Evolutionary conservation across 2,113 vertebrate genomes (phyloP).

Genomic region (Osmerus mordax): DNA sequence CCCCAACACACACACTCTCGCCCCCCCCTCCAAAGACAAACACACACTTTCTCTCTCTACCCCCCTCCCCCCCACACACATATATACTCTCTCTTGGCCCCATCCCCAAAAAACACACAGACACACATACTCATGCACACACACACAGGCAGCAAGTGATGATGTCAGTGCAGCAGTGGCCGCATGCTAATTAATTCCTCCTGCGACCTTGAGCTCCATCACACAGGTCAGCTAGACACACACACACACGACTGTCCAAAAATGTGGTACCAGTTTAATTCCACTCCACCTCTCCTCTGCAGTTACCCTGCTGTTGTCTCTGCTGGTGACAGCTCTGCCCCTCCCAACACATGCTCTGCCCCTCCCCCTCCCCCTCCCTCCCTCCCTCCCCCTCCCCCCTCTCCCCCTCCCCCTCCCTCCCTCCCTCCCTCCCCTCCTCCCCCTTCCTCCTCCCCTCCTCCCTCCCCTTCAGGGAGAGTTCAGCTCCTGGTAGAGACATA

Average conservation of each 20-base stretch:
- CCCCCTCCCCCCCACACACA: too few relatives aligned
- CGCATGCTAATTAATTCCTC: slow-evolving; percentile 1
- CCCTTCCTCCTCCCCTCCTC: not conserved
- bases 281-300: slow-evolving; percentile 28
- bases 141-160: too few relatives aligned
- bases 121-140: too few relatives aligned
- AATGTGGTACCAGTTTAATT: slow-evolving; percentile 32
- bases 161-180: not conserved
- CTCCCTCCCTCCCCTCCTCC: not conserved
- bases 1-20: too few relatives aligned
- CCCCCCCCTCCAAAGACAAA: too few relatives aligned
- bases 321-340: slow-evolving; percentile 49
- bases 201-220: not conserved
- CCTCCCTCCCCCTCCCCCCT: not conserved
- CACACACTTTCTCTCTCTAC: too few relatives aligned
- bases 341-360: slow-evolving; percentile 49
- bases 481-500: slow-evolving; percentile 53
- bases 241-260: slow-evolving; percentile 17
- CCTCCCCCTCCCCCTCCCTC: not conserved
- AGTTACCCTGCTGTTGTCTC: slow-evolving; percentile 57
- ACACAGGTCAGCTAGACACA: not conserved
- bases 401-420: not conserved
- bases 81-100: too few relatives aligned
- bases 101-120: too few relatives aligned
- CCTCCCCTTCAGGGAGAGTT: slow-evolving; percentile 48